Conservation (phyloP, 2,888 invertebrate species). For the Anticlea derivata region DNA sequence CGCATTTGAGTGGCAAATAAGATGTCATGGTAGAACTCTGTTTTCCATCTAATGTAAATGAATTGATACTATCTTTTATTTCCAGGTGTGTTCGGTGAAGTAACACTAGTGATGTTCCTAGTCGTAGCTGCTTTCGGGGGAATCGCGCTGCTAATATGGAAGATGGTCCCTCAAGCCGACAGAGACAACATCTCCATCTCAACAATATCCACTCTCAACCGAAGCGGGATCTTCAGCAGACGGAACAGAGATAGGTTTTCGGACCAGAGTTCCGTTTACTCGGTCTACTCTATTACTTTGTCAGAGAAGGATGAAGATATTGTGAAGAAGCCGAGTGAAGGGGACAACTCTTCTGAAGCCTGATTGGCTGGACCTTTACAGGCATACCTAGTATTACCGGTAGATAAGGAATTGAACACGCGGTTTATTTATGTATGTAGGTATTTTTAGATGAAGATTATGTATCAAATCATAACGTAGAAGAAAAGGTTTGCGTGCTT, state of each 20-base stretch:
- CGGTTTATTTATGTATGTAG: neutral
- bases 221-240: conserved; percentile 67
- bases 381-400: neutral
- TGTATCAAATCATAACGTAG: neutral
- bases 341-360: conserved; percentile 80
- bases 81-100: conserved; percentile 76
- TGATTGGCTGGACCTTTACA: conserved; percentile 40
- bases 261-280: conserved; percentile 77
- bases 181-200: conserved; percentile 77
- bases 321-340: conserved; percentile 61
- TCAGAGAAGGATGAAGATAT: conserved; percentile 74
- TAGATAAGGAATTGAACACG: too few species aligned
- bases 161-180: conserved; percentile 80
- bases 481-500: neutral
- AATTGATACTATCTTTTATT: too few species aligned
- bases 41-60: too few species aligned
- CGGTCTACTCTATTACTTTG: conserved; percentile 76
- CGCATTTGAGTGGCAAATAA: too few species aligned
- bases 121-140: conserved; percentile 84
- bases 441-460: neutral
- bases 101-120: conserved; percentile 81
- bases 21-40: too few species aligned
- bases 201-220: conserved; percentile 71
- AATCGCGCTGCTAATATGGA: conserved; percentile 81
- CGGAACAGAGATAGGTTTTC: conserved; percentile 73